A percentile compares a stretch with the other conserved stretches of the same genome.
phyloP scores from a whole-genome alignment of 2,797 vertebrate species.

The Catostomus latipinnis region DNA sequence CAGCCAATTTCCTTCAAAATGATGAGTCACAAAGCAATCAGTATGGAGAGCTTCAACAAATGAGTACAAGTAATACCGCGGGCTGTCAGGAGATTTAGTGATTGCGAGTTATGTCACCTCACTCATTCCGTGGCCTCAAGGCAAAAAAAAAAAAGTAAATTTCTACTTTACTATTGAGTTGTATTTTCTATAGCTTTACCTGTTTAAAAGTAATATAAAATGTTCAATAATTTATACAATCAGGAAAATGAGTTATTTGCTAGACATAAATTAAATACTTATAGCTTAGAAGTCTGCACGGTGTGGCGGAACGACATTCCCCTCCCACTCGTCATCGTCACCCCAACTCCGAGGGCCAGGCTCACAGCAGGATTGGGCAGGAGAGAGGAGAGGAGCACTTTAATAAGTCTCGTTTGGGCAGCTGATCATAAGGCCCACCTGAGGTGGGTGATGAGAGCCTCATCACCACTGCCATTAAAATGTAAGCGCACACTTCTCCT shows the following conservation, averaged over 20 bases:
- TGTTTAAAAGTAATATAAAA: not conserved
- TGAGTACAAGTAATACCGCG: constrained; percentile 64
- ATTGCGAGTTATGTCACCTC: constrained; percentile 56
- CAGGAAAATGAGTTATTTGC: not conserved
- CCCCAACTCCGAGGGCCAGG: no score
- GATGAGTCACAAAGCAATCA: constrained; percentile 66
- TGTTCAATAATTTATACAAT: not conserved
- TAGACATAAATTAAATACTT: not conserved
- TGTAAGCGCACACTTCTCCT: no score
- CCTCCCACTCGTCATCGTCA: no score
- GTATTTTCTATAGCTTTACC: not conserved
- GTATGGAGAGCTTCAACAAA: constrained; percentile 59
- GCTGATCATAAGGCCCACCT: no score
- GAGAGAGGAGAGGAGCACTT: no score
- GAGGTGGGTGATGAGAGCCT: no score
- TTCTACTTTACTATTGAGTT: constrained; percentile 19
- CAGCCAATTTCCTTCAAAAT: constrained; percentile 58
- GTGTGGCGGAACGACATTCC: no score
- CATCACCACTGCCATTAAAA: no score
- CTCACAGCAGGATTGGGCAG: no score
- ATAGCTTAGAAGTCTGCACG: no score
- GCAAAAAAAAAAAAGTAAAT: constrained; percentile 38
- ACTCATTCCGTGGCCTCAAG: constrained; percentile 40
- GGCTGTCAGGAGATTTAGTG: constrained; percentile 52
- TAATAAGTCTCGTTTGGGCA: no score